Base-by-base conservation (phyloP, 2,113 vertebrate genomes). In the Hippopotamus amphibius region DNA sequence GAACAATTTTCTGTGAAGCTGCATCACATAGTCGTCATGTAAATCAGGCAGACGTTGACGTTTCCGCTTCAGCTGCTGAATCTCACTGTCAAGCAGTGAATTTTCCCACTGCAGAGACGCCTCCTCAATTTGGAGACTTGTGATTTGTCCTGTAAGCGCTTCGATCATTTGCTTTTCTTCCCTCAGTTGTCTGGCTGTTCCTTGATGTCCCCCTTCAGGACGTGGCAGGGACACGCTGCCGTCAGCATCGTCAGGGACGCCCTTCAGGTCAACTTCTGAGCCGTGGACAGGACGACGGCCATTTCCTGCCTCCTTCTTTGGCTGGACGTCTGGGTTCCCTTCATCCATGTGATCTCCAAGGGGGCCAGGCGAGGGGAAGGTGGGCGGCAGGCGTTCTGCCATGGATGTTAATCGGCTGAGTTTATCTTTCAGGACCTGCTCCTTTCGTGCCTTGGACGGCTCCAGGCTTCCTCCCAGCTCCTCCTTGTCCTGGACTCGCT, bases 261-360 rank as follows among this genome's bases (percentile, higher is more conserved):
- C 61, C 79, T 65, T 61, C n/a, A 14, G 43, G 55, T 37, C 57
- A 16, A 6, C 21, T 16, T 68, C 69, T 26, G 41, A 16, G 41
- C 1, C 4, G 16, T 0, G 3, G 22, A 0, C 3, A 0, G 9
- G 6, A 7, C 17, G 41, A 26, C 4, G 10, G 10, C 5, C 57
- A 5, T 11, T 43, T 65, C 37, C n/a, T 30, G 37, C 17, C 8
- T 46, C 50, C 57, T n/a, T 30, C 24, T 65, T 24, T 15, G 1
- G 41, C 7, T 53, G 9, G 28, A 21, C 1, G 13, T 41, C 30
- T 3, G 3, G 21, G 80, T 2, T 26, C 65, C 57, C 33, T 1
- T 8, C 48, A 10, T 21, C 30, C 48, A 2, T 16, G 0, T 6
- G 9, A 2, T 33, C 22, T 2, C 46, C 22, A 1, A 24, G 26